Percentiles rank a stretch among this genome's conserved stretches.
These are phyloP conservation scores for Cuculus canorus DNA, from an alignment of 2,797 vertebrate genomes.

Conservation along the genomic window DNA sequence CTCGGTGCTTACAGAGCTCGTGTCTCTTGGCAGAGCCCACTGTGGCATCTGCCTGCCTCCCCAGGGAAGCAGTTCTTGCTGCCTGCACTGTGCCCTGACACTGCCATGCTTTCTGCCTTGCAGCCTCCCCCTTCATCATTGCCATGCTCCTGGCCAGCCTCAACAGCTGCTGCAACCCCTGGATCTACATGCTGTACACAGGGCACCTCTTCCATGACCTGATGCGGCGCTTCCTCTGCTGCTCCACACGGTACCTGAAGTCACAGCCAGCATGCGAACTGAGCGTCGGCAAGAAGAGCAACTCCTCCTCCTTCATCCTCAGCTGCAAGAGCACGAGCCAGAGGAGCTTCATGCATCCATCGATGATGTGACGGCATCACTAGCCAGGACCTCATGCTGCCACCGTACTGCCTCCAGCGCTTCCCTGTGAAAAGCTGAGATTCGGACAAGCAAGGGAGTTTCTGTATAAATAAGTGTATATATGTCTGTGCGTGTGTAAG, in stretches of 20 bases:
- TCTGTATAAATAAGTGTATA: neutral
- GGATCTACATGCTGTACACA: slow-evolving; percentile 98
- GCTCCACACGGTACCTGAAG: slow-evolving; percentile 75
- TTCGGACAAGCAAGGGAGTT: neutral
- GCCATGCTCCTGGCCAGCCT: slow-evolving; percentile 95
- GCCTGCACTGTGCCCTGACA: accelerated
- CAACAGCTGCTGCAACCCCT: slow-evolving; percentile 99
- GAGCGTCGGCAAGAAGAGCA: slow-evolving; percentile 80
- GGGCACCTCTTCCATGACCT: slow-evolving; percentile 94
- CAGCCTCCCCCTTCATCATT: slow-evolving; percentile 93
- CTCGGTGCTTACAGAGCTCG: accelerated
- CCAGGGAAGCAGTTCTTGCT: accelerated
- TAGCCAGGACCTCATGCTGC: accelerated
- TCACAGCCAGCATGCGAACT: slow-evolving; percentile 76
- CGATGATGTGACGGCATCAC: slow-evolving; percentile 66
- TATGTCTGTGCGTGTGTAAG: neutral
- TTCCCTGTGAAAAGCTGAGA: neutral
- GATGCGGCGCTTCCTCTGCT: slow-evolving; percentile 84
- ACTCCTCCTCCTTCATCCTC: slow-evolving; percentile 81
- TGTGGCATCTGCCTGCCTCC: accelerated
- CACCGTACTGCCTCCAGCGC: accelerated
- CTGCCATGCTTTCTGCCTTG: neutral
- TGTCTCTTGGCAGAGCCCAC: neutral
- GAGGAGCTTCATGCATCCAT: slow-evolving; percentile 82
- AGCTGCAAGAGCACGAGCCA: slow-evolving; percentile 85